These are phyloP conservation scores for Ceratosolen solmsi DNA, from an alignment of 1,140 invertebrate species.

Conservation along the genomic window DNA sequence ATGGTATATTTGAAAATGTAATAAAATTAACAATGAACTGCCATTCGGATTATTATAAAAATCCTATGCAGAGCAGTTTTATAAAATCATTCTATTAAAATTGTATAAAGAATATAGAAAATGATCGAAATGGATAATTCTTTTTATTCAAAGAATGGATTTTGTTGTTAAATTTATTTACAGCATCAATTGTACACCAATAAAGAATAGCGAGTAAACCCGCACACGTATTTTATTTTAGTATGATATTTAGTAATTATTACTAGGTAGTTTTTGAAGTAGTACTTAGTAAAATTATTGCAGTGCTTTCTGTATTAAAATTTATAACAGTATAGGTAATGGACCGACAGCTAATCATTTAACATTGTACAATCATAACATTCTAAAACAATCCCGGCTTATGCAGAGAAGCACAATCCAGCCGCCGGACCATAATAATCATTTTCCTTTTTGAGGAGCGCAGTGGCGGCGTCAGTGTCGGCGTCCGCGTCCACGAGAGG, in stretches of 20 bases:
- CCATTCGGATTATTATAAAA: not conserved
- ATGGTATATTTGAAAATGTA: not conserved
- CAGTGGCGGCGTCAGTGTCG: not conserved
- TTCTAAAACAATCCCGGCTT: not conserved
- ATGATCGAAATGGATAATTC: not conserved
- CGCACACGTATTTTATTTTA: not conserved
- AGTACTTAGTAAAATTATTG: not conserved
- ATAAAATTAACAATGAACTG: not conserved
- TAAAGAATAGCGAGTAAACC: not conserved
- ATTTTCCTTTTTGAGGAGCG: conserved; percentile 11
- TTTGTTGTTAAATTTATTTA: too few species aligned
- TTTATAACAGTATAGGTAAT: not conserved
- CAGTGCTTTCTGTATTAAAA: not conserved
- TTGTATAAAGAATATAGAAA: not conserved
- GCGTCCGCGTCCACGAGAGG: not conserved
- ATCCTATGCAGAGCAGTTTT: not conserved
- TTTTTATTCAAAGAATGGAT: too few species aligned
- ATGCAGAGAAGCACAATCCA: not conserved
- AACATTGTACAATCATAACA: conserved; percentile 7
- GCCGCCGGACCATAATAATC: conserved; percentile 15
- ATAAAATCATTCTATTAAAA: not conserved
- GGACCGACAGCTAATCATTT: not conserved
- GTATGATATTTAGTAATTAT: not conserved
- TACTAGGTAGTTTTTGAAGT: not conserved
- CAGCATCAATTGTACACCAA: not conserved